These are phyloP conservation scores for Sebastolobus altivelis DNA, from an alignment of 2,797 vertebrate species.

Conservation along the genomic window DNA sequence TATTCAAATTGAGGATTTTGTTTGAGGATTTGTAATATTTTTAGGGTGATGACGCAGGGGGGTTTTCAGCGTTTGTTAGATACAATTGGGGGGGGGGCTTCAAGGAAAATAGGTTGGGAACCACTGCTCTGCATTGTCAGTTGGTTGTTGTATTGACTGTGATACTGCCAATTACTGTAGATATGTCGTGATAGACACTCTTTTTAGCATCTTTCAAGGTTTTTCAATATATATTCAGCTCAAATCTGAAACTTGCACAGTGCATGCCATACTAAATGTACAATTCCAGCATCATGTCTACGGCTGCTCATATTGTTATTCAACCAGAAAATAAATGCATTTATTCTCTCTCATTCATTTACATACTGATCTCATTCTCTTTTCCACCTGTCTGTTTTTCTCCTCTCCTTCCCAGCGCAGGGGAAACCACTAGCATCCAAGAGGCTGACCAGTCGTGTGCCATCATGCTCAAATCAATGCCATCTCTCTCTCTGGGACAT, in stretches of 20 bases:
- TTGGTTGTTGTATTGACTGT: not conserved
- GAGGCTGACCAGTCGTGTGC: slow-evolving; percentile 92
- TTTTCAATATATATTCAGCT: not conserved
- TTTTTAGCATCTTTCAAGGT: not conserved
- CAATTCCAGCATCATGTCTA: not conserved
- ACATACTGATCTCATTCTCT: slow-evolving; percentile 11
- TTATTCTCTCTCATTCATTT: not conserved
- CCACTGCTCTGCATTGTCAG: not conserved
- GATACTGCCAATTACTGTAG: not conserved
- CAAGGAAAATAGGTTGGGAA: not conserved
- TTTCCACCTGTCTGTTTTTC: not conserved
- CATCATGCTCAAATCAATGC: slow-evolving; percentile 92
- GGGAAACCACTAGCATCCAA: slow-evolving; percentile 91
- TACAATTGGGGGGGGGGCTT: not conserved
- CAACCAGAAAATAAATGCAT: not conserved
- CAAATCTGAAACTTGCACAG: not conserved
- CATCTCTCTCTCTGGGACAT: slow-evolving; percentile 77
- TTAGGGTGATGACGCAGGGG: too few relatives aligned
- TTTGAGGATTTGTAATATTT: too few relatives aligned
- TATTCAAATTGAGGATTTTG: too few relatives aligned
- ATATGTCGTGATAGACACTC: not conserved
- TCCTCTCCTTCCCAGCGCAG: slow-evolving; percentile 81
- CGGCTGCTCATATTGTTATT: not conserved
- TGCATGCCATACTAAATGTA: not conserved
- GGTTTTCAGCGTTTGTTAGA: not conserved